These are phyloP conservation scores for Standfussiana lucernea DNA, from an alignment of 2,888 invertebrate species.

Conservation along the genomic window DNA sequence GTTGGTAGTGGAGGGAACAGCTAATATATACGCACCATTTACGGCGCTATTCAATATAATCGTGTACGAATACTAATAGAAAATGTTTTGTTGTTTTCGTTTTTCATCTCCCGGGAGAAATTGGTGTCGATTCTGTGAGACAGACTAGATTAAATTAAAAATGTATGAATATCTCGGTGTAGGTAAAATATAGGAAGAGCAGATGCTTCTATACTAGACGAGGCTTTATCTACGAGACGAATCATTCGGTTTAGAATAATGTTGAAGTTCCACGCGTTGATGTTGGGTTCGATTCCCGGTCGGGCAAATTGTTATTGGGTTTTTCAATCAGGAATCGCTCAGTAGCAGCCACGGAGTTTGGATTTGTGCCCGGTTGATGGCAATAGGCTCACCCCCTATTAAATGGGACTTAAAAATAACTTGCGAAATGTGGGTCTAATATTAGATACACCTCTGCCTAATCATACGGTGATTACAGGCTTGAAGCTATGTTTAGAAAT, in stretches of 20 bases:
- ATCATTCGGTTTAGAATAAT: not conserved
- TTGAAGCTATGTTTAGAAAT: too few species aligned
- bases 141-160: constrained; percentile 14
- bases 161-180: not conserved
- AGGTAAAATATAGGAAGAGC: not conserved
- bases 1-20: constrained; percentile 22
- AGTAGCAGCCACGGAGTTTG: too few species aligned
- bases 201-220: not conserved
- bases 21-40: constrained; percentile 59
- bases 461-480: too few species aligned
- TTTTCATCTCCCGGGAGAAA: constrained; percentile 6
- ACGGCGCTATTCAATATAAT: constrained; percentile 35
- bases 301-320: too few species aligned
- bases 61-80: constrained; percentile 45
- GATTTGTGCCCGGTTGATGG: too few species aligned
- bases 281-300: too few species aligned
- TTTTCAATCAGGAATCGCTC: too few species aligned
- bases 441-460: too few species aligned
- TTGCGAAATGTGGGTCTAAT: too few species aligned
- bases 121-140: not conserved
- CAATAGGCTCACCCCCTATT: too few species aligned
- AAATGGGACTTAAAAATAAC: too few species aligned
- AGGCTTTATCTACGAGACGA: not conserved
- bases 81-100: constrained; percentile 29
- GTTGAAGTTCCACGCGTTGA: not conserved